Evolutionary conservation across 2,113 vertebrate species (phyloP), one percentile per base, ranked within the genome.

Genomic region (Misgurnus anguillicaudatus): DNA sequence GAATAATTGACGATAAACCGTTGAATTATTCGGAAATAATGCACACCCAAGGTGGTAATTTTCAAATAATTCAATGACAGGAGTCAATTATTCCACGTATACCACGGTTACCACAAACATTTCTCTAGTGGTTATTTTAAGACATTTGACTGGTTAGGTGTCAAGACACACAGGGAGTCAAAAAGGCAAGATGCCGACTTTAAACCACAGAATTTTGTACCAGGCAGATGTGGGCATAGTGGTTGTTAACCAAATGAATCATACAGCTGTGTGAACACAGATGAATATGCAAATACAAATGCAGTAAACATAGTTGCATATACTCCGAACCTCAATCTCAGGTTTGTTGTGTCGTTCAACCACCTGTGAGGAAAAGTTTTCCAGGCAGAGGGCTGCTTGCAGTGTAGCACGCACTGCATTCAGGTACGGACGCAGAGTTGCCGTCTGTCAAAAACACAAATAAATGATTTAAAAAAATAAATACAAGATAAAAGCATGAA

Each of bases 281-380:
- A 78, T 24, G 7, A 65, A 45, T n/a, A n/a, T n/a, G n/a, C n/a
- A n/a, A n/a, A n/a, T n/a, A n/a, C n/a, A n/a, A n/a, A 61, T 62
- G 9, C 14, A 63, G n/a, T 39, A 19, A 62, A 61, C n/a, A 67
- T 2, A 69, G 38, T 53, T 14, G 21, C 51, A 38, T 11, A 65
- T 69, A 81, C 93, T 84, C 97, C 97, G 94, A 75, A 99, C 97
- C 94, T 99, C 97, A 85, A 99, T 97, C 84, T 99, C 97, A 0
- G 97, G 97, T 78, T 99, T 99, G 92, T 99, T 99, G 91, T 99
- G 97, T 82, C 97, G 92, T 87, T 99, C 97, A 83, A 99, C 97
- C 47, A 99, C 97, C 79, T 99, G 97, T 9, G 97, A 99, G 64
- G 97, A 99, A 91, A 99, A 99, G 79, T 98, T 99, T 91, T 99